Percentiles rank a stretch among this genome's conserved stretches.
phyloP scores from a whole-genome alignment of 2,888 invertebrate species.

The Chrysina gloriosa region DNA sequence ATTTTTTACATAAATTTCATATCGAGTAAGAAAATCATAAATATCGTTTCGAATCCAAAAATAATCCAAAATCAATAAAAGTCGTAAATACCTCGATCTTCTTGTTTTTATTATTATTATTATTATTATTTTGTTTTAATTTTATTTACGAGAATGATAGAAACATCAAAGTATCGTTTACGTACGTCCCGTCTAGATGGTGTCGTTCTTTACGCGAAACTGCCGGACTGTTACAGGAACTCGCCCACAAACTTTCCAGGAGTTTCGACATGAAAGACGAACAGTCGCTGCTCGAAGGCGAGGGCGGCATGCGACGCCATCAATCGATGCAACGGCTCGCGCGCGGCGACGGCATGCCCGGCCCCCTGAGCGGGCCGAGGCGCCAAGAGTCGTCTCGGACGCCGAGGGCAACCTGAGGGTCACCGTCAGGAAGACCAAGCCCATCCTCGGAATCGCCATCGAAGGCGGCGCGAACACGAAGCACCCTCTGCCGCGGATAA shows the following conservation, averaged over 20 bases:
- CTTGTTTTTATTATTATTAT: too few relatives aligned
- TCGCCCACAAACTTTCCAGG: constrained; percentile 87
- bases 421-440: constrained; percentile 92
- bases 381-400: constrained; percentile 80
- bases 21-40: too few relatives aligned
- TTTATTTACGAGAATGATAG: too few relatives aligned
- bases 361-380: constrained; percentile 48
- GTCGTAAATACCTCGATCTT: too few relatives aligned
- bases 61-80: too few relatives aligned
- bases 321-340: constrained; percentile 82
- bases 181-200: too few relatives aligned
- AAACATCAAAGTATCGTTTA: too few relatives aligned
- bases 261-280: constrained; percentile 92
- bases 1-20: too few relatives aligned
- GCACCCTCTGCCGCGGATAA: constrained; percentile 93
- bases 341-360: constrained; percentile 67
- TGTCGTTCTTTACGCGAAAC: too few relatives aligned
- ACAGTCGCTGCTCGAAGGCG: constrained; percentile 76
- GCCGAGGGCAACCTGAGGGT: constrained; percentile 90
- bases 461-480: constrained; percentile 97
- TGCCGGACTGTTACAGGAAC: constrained; percentile 75
- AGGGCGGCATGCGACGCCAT: constrained; percentile 73
- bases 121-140: too few relatives aligned
- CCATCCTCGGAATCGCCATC: constrained; percentile 95
- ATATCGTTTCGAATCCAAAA: too few relatives aligned